These are phyloP conservation scores for Glaucomys volans DNA, from an alignment of 2,113 vertebrate species.

Conservation along the genomic window DNA sequence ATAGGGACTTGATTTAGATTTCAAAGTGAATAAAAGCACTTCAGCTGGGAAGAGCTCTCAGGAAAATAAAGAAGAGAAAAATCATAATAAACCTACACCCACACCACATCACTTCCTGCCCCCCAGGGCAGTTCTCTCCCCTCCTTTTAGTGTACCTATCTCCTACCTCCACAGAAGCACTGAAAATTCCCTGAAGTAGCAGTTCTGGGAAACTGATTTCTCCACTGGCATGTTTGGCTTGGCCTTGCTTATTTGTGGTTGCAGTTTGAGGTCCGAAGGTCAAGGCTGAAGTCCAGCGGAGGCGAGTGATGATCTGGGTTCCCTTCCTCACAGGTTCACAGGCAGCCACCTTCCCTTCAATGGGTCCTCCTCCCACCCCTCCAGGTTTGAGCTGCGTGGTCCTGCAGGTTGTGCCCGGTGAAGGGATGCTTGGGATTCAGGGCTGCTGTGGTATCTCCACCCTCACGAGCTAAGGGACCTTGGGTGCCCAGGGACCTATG, in stretches of 20 bases:
- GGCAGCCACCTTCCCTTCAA: neutral
- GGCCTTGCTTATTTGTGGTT: neutral
- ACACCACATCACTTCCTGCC: rapidly evolving
- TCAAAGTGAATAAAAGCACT: neutral
- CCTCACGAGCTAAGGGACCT: neutral
- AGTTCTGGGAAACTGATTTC: conserved; percentile 40
- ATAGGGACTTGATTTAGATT: neutral
- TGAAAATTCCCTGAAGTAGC: conserved; percentile 31
- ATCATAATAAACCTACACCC: neutral
- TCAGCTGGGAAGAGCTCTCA: neutral
- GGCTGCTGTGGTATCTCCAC: neutral
- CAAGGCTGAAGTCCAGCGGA: neutral
- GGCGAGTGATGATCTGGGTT: neutral
- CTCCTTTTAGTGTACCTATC: neutral
- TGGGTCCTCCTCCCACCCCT: neutral
- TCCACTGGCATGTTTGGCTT: neutral
- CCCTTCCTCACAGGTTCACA: neutral
- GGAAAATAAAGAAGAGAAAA: conserved; percentile 31
- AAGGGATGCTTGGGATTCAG: neutral
- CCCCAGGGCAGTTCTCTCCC: neutral
- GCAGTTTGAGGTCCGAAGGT: neutral
- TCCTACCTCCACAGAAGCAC: neutral
- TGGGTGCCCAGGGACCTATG: neutral
- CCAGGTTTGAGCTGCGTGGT: neutral
- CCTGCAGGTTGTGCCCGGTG: too few species aligned